Conservation (phyloP, 2,888 invertebrate species). For the Hypsopygia costalis region DNA sequence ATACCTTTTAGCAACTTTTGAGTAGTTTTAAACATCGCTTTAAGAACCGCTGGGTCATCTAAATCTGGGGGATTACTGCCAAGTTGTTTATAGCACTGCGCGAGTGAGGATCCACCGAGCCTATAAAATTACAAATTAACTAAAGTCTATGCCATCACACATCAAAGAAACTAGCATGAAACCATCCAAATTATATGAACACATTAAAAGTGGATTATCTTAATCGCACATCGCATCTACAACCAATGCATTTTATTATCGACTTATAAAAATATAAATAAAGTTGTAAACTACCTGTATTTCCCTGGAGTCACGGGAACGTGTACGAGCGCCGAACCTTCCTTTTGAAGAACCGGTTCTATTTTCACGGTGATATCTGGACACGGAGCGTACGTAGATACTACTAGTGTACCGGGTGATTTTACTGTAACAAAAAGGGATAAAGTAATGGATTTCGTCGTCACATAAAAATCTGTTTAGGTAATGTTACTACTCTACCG, state of each 20-base stretch:
- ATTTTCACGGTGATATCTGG: slow-evolving; percentile 91
- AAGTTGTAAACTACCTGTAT: slow-evolving; percentile 79
- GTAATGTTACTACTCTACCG: too few relatives aligned
- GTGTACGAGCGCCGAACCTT: slow-evolving; percentile 85
- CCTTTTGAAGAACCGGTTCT: slow-evolving; percentile 93
- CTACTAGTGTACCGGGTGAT: slow-evolving; percentile 93
- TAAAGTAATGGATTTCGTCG: too few relatives aligned
- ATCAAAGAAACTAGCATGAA: too few relatives aligned
- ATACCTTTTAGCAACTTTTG: slow-evolving; percentile 90
- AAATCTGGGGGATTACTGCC: slow-evolving; percentile 91
- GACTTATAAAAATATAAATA: too few relatives aligned
- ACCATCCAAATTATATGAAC: too few relatives aligned
- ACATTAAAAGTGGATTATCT: too few relatives aligned
- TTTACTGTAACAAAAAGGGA: slow-evolving; percentile 66
- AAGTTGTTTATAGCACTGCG: slow-evolving; percentile 93
- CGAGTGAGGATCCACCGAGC: slow-evolving; percentile 95
- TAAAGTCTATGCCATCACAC: too few relatives aligned
- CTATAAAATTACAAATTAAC: slow-evolving; percentile 64
- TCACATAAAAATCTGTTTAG: too few relatives aligned
- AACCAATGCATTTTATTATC: too few relatives aligned
- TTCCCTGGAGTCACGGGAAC: slow-evolving; percentile 88
- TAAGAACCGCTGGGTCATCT: slow-evolving; percentile 84
- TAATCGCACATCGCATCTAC: too few relatives aligned
- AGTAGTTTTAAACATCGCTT: slow-evolving; percentile 89
- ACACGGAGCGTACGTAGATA: slow-evolving; percentile 98